Evolutionary conservation across 2,797 vertebrate species (phyloP), one percentile per base, ranked within the genome.

Genomic region (Galaxias olidus): DNA sequence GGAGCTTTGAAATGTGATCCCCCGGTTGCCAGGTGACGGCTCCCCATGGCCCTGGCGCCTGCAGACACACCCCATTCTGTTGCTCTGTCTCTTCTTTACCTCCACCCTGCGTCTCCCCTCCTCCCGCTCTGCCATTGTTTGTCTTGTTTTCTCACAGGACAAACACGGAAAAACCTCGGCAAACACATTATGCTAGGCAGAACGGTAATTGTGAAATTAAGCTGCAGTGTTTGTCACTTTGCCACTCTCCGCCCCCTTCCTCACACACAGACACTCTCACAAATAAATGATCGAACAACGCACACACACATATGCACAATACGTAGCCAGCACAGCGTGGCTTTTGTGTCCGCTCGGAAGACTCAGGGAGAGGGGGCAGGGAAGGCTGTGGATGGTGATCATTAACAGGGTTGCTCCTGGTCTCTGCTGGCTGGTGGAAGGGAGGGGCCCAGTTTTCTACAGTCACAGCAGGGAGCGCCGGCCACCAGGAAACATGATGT

Each of bases 1-100:
- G 30, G 11, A 41, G 8, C 61, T 60, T 55, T 42, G 85, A 84
- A 90, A 91, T 76, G 68, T 74, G 85, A 93, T 89, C 84, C 75
- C 55, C 53, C 47, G 78, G 93, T 94, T 92, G 91, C 90, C 88
- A 88, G 86, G 89, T 87, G 81, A 88, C 85, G 15, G 69, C 70
- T 84, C 85, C 86, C 85, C 70, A 1, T 73, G 76, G 80, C 71
- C 54, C 19, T 46, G 47, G 45, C 10, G 50, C 43, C 79, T 69
- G 66, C 5, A 66, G 8, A 1, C 18, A 61, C 0, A 65, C 66
- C 70, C 52, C 63, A 55, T 53, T 49, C 55, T 54, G 13, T 62
- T 14, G 46, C 55, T 45, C 70, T 66, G 73, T 53, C 19, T 47
- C 47, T 48, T 43, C 10, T 56, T 46, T 40, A 42, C 45, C 61